Evolutionary conservation across 1,140 invertebrate genomes (phyloP), one percentile per base, ranked within the genome.

Genomic region (Camponotus floridanus): DNA sequence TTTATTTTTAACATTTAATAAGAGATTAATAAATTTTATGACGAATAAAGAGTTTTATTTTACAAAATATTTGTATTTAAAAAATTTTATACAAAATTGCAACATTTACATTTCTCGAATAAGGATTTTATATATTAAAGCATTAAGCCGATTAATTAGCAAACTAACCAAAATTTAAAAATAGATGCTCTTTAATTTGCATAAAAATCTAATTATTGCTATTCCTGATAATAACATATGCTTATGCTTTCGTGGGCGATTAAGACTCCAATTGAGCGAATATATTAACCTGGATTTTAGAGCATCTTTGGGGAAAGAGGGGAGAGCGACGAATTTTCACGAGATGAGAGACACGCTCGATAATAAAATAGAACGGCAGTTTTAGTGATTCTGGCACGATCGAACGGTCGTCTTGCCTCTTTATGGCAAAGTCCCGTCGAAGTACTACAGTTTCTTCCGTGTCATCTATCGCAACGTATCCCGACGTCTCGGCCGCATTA

Each of bases 331-430:
- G 64, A 88, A 89, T 91, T 91, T 85, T 84, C 70, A 13, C 65
- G 33, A 65, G 84, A 83, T 67, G 68, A 80, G 80, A 74, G 84
- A 90, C 87, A 70, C 57, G 67, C 81, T 79, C 87, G 71, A 92
- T 94, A 87, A 90, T 90, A 91, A 91, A 90, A 91, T 91, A 67
- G 86, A 86, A 86, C 88, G 62, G 85, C 57, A 62, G 81, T 51
- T 88, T 90, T 92, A 92, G 78, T 83, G 80, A 74, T 61, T 80
- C 39, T 62, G 51, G 55, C 68, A 55, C 87, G 87, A 91, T 91
- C 87, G 80, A 88, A 59, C 85, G 48, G 65, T 48, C 64, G 61
- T 67, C 80, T 76, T 55, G 42, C 42, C 62, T 85, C 74, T 91
- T 91, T 89, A 89, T 86, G 76, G 15, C 48, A 1, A 81, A 76